Conservation (phyloP, 2,888 invertebrate species). For the Sinotaia quadrata region DNA sequence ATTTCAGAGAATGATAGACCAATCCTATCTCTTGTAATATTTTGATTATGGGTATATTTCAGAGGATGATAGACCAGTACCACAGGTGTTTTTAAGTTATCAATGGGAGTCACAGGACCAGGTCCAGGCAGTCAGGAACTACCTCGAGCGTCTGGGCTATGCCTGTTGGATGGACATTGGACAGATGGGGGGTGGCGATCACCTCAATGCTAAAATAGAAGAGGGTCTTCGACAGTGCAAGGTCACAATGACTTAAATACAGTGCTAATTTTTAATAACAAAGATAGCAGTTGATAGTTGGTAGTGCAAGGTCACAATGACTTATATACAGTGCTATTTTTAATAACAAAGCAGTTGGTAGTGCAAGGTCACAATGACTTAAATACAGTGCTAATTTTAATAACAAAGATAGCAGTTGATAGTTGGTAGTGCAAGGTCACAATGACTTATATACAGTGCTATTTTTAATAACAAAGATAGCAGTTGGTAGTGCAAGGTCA, state of each 20-base stretch:
- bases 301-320: conserved; percentile 65
- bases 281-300: too few species aligned
- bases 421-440: conserved; percentile 71
- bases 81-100: conserved; percentile 73
- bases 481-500: conserved; percentile 71
- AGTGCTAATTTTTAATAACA: too few species aligned
- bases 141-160: conserved; percentile 71
- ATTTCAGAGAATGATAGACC: too few species aligned
- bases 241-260: conserved; percentile 57
- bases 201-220: conserved; percentile 72
- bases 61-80: conserved; percentile 32
- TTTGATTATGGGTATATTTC: too few species aligned
- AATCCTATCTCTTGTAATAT: too few species aligned
- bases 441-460: too few species aligned
- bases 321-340: too few species aligned
- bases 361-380: conserved; percentile 62
- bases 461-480: conserved; percentile 73
- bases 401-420: conserved; percentile 72
- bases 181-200: conserved; percentile 72
- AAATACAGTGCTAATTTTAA: too few species aligned
- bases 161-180: conserved; percentile 74
- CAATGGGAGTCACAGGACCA: conserved; percentile 73
- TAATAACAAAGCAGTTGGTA: too few species aligned
- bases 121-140: conserved; percentile 66
- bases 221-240: conserved; percentile 72